Evolutionary conservation across 1,140 invertebrate species (phyloP), one percentile per base, ranked within the genome.

Genomic region (Colletes gigas): DNA sequence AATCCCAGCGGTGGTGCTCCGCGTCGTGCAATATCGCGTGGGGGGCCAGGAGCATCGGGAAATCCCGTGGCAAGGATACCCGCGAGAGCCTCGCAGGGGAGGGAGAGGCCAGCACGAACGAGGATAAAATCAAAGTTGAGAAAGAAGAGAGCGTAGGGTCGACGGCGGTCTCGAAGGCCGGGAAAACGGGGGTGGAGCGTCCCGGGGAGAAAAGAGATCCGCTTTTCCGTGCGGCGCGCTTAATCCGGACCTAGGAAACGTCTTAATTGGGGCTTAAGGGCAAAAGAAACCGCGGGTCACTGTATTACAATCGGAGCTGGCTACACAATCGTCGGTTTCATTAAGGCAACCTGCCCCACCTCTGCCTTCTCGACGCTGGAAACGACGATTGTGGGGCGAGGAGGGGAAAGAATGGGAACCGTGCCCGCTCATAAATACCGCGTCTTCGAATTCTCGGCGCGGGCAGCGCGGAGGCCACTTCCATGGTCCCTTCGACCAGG

Each of bases 241-340:
- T 87, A 87, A 87, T 86, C 86, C 86, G 59, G 47, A 78, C 59
- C 71, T 84, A 80, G 84, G 81, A 86, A 86, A 86, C 82, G 84
- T 87, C 84, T 87, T 87, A 87, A 87, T 87, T 87, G 86, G 86
- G 75, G 86, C 85, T 87, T 87, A 87, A 86, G 84, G 73, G 78
- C 85, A 78, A 87, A 87, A 87, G 86, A 86, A 87, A 87, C 84
- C 84, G 82, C 71, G 65, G 86, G 84, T 87, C 84, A 87, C 84
- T 87, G 82, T 78, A 78, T 87, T 87, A 86, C 82, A 81, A 86
- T 87, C 76, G 82, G 77, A 75, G 39, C 63, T 55, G 73, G 69
- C 57, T 68, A 21, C 74, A 78, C 66, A 78, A 70, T 78, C 82
- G 70, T 74, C 78, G 57, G 66, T 83, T 81, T 83, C 71, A 81